A percentile compares a stretch with the other conserved stretches of the same genome.
Evolutionary conservation across 2,797 vertebrate genomes (phyloP).

Genomic region (Pitangus sulphuratus): DNA sequence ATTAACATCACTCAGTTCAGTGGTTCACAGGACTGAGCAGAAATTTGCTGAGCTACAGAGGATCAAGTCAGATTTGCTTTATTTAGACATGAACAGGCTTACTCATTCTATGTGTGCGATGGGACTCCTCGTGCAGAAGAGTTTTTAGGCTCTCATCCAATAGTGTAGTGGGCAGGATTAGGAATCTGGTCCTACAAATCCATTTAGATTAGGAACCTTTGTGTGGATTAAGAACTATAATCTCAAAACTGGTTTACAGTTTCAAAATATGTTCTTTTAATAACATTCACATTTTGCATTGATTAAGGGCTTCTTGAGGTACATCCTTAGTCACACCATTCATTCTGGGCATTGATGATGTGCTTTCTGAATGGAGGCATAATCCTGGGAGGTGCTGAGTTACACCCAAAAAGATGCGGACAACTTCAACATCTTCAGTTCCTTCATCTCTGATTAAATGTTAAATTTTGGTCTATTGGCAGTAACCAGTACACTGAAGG

Average conservation of each 20-base stretch:
- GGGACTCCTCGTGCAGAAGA: neutral
- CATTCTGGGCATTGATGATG: neutral
- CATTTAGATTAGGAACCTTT: neutral
- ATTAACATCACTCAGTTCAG: constrained; percentile 44
- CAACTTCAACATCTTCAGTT: neutral
- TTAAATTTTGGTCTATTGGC: neutral
- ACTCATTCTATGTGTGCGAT: neutral
- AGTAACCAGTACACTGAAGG: neutral
- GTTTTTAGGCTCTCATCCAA: constrained; percentile 2
- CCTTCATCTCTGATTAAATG: neutral
- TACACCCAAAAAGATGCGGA: neutral
- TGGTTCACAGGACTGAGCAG: constrained; percentile 12
- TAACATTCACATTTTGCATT: neutral
- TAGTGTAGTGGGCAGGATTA: neutral
- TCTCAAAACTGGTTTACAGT: neutral
- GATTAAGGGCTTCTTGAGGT: neutral
- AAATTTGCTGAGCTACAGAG: constrained; percentile 29
- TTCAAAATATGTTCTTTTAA: neutral
- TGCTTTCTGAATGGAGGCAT: neutral
- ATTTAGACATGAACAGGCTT: constrained; percentile 17
- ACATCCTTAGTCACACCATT: neutral
- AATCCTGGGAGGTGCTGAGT: neutral
- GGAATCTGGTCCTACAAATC: neutral
- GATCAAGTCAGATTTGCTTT: constrained; percentile 23
- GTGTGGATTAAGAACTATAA: neutral